Conservation (phyloP, 2,797 vertebrate species). For the Prionace glauca region DNA sequence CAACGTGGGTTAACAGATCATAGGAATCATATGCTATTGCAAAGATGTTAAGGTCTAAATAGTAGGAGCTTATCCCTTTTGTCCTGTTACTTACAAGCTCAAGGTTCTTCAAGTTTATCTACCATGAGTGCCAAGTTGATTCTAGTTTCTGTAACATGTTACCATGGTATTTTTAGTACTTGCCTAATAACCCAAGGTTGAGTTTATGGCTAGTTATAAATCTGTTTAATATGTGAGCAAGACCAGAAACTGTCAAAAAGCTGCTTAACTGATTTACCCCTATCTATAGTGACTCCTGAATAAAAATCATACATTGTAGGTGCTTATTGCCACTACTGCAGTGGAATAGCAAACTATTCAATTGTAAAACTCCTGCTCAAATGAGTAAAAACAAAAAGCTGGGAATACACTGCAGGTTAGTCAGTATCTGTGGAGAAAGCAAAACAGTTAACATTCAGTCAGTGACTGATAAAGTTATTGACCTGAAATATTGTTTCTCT, state of each 20-base stretch:
- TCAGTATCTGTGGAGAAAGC: no score
- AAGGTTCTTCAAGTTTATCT: neutral
- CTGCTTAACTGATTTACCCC: neutral
- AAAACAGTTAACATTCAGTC: no score
- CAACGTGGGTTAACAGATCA: neutral
- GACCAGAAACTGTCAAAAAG: neutral
- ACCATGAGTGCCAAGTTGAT: neutral
- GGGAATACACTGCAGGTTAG: no score
- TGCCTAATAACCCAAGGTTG: neutral
- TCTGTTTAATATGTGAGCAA: neutral
- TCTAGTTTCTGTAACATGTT: neutral
- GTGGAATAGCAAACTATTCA: neutral
- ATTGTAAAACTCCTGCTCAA: neutral
- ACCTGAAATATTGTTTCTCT: neutral
- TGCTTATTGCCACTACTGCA: neutral
- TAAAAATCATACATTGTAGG: neutral
- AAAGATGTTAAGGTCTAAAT: neutral
- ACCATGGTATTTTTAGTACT: neutral
- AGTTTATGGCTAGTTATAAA: neutral
- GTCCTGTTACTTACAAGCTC: neutral
- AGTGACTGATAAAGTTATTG: no score
- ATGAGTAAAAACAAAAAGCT: neutral
- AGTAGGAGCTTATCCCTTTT: neutral
- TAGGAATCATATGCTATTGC: neutral
- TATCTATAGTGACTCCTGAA: neutral